Evolutionary conservation across 1,140 invertebrate genomes (phyloP).

Genomic region (Bombus confusus): DNA sequence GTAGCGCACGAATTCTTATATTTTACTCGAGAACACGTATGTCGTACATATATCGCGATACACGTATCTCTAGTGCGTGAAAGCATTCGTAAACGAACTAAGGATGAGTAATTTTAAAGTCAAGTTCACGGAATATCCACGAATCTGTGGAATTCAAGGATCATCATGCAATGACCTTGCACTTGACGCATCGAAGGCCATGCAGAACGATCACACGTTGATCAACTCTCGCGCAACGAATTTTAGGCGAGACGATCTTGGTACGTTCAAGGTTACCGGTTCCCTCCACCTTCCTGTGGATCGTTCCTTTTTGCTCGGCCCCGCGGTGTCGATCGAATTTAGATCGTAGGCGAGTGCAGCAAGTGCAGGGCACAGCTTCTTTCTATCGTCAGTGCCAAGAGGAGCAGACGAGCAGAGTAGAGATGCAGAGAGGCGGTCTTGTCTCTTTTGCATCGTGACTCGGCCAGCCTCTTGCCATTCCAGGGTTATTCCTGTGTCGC

Average conservation of each 20-base stretch:
- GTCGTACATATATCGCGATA: too few relatives aligned
- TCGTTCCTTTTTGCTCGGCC: conserved; percentile 51
- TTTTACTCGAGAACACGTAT: neutral
- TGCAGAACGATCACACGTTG: neutral
- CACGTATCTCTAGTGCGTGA: neutral
- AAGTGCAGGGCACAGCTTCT: conserved; percentile 44
- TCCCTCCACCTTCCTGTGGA: conserved; percentile 44
- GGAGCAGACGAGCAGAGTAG: conserved; percentile 34
- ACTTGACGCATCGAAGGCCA: conserved; percentile 32
- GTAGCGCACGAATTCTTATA: too few relatives aligned
- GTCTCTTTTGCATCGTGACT: conserved; percentile 37
- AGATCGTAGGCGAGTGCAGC: conserved; percentile 53
- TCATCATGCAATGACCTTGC: conserved; percentile 14
- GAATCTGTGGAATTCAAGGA: conserved; percentile 1
- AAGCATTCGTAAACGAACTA: neutral
- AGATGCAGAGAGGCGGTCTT: conserved; percentile 13
- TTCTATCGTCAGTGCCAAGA: conserved; percentile 60
- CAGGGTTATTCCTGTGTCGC: conserved; percentile 55
- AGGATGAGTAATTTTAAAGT: neutral
- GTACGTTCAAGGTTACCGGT: conserved; percentile 45
- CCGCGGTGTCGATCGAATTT: conserved; percentile 64
- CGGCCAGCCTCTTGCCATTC: conserved; percentile 48
- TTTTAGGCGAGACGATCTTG: conserved; percentile 39
- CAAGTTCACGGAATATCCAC: neutral
- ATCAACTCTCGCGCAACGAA: neutral